Conservation (phyloP, 2,113 vertebrate species). For the Turdus rufiventris region DNA sequence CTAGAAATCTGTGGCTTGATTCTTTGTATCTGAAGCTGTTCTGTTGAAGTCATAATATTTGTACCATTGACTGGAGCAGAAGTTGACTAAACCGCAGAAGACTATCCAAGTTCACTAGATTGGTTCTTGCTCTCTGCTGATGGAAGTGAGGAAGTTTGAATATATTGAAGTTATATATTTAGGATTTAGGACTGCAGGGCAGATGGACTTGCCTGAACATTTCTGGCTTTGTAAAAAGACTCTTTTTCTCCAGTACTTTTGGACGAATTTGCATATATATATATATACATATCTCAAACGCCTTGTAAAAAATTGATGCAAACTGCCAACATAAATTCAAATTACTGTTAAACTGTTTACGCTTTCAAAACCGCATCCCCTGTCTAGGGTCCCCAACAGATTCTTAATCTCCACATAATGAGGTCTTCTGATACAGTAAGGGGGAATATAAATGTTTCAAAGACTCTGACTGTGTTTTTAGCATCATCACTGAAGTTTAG, state of each 20-base stretch:
- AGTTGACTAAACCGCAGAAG: not conserved
- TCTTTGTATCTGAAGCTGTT: not conserved
- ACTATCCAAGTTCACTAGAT: not conserved
- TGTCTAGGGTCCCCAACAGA: not conserved
- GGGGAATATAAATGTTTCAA: not conserved
- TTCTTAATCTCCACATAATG: not conserved
- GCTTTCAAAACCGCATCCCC: not conserved
- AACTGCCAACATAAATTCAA: not conserved
- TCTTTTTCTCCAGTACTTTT: not conserved
- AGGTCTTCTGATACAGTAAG: not conserved
- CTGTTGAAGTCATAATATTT: not conserved
- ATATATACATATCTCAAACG: not conserved
- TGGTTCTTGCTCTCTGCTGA: not conserved
- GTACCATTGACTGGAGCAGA: not conserved
- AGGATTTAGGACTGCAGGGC: not conserved
- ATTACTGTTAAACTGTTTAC: not conserved
- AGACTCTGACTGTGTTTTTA: not conserved
- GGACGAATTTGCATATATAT: not conserved
- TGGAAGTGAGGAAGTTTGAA: not conserved
- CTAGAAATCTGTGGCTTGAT: not conserved
- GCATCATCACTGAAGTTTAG: not conserved
- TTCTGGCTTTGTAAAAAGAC: not conserved
- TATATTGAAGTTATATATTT: not conserved
- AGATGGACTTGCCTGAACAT: not conserved
- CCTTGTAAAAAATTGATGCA: not conserved